phyloP scores from a whole-genome alignment of 2,113 vertebrate species.

The Delphinapterus leucas region DNA sequence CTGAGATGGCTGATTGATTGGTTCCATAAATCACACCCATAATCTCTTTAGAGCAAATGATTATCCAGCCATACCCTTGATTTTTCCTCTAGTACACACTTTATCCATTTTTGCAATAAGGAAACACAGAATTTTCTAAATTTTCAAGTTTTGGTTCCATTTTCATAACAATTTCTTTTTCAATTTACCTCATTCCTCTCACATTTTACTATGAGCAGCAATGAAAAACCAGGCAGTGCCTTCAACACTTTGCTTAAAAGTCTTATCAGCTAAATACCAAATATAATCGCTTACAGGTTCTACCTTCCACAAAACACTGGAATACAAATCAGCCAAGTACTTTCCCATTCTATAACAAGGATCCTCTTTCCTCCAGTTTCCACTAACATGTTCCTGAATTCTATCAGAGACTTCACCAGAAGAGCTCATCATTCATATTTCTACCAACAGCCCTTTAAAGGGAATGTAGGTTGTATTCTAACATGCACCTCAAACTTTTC shows the following conservation, averaged over 20 bases:
- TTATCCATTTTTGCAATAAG: neutral
- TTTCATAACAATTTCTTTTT: neutral
- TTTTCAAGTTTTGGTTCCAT: neutral
- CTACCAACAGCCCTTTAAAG: neutral
- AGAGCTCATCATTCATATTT: neutral
- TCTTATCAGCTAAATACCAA: neutral
- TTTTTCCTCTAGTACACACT: neutral
- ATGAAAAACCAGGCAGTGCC: neutral
- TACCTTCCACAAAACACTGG: neutral
- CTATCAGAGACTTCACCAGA: neutral
- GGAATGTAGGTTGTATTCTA: neutral
- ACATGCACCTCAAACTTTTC: neutral
- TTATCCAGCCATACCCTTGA: neutral
- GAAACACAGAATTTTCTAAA: neutral
- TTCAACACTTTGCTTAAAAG: neutral
- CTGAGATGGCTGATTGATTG: neutral
- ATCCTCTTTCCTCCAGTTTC: neutral
- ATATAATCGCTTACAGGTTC: neutral
- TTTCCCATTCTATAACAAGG: neutral
- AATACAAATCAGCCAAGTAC: neutral
- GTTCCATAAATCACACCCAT: neutral
- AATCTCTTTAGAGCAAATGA: neutral
- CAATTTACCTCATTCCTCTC: neutral
- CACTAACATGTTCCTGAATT: neutral
- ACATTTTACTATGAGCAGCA: neutral